Evolutionary conservation across 1,140 invertebrate species (phyloP).

Genomic region (Gryllus bimaculatus): DNA sequence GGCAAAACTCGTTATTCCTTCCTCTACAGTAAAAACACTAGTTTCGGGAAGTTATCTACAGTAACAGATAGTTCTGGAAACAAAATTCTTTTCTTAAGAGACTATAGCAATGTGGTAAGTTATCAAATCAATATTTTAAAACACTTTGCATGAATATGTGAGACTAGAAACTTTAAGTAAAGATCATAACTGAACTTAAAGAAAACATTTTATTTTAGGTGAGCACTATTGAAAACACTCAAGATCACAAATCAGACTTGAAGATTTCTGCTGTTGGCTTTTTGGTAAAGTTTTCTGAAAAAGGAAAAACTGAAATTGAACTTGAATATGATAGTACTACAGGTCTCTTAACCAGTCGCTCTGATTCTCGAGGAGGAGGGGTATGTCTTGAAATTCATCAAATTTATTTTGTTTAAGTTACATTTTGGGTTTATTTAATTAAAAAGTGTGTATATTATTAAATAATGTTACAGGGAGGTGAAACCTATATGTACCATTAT

Average conservation of each 20-base stretch:
- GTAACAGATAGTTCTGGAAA: conserved; percentile 89
- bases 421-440: conserved; percentile 21
- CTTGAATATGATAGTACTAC: conserved; percentile 76
- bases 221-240: conserved; percentile 87
- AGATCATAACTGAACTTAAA: too few relatives aligned
- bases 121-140: background rate
- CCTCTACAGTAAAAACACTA: conserved; percentile 92
- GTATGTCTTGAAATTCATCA: conserved; percentile 31
- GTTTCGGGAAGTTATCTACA: conserved; percentile 85
- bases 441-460: conserved; percentile 21
- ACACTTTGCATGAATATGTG: too few relatives aligned
- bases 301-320: conserved; percentile 68
- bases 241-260: conserved; percentile 82
- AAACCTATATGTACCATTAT: conserved; percentile 83
- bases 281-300: conserved; percentile 70
- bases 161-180: too few relatives aligned
- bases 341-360: conserved; percentile 68
- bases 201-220: conserved; percentile 29
- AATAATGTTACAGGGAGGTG: conserved; percentile 51
- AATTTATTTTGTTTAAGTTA: conserved; percentile 9
- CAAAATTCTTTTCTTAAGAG: conserved; percentile 82
- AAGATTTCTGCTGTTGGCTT: conserved; percentile 82
- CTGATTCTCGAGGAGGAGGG: conserved; percentile 39
- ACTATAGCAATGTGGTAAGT: conserved; percentile 73
- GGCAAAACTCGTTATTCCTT: conserved; percentile 89